Conservation (phyloP, 2,888 invertebrate species). For the Acronicta aceris region DNA sequence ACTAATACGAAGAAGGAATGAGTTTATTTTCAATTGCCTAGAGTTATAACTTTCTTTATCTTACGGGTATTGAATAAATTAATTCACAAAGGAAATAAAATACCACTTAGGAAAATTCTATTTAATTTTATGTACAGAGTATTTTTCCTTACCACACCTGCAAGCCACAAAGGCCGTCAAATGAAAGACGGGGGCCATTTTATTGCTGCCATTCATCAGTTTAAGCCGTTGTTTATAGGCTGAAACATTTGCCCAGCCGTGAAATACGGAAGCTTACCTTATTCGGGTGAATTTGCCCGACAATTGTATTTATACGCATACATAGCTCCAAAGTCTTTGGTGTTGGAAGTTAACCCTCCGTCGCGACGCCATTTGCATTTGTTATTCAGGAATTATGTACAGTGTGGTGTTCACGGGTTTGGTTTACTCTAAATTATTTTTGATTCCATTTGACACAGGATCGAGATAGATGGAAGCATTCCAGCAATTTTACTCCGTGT, state of each 20-base stretch:
- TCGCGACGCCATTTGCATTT: slow-evolving; percentile 25
- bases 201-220: slow-evolving; percentile 65
- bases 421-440: slow-evolving; percentile 10
- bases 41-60: too few relatives aligned
- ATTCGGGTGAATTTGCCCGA: slow-evolving; percentile 55
- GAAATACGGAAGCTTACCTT: slow-evolving; percentile 50
- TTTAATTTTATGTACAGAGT: slow-evolving; percentile 43
- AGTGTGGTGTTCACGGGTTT: slow-evolving; percentile 5
- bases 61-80: slow-evolving; percentile 6
- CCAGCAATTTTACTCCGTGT: too few relatives aligned
- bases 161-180: slow-evolving; percentile 57
- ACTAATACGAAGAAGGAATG: too few relatives aligned
- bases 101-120: slow-evolving; percentile 19
- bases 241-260: slow-evolving; percentile 20
- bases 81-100: slow-evolving; percentile 34
- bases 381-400: slow-evolving; percentile 22
- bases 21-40: too few relatives aligned
- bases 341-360: slow-evolving; percentile 19
- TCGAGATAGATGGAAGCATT: too few relatives aligned
- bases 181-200: slow-evolving; percentile 62
- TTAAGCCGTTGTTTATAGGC: slow-evolving; percentile 54
- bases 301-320: slow-evolving; percentile 50
- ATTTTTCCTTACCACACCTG: slow-evolving; percentile 64
- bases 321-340: slow-evolving; percentile 34
- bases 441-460: too few relatives aligned